These are phyloP conservation scores for Minunthozetes semirufus DNA, from an alignment of 2,888 invertebrate genomes.

Conservation along the genomic window DNA sequence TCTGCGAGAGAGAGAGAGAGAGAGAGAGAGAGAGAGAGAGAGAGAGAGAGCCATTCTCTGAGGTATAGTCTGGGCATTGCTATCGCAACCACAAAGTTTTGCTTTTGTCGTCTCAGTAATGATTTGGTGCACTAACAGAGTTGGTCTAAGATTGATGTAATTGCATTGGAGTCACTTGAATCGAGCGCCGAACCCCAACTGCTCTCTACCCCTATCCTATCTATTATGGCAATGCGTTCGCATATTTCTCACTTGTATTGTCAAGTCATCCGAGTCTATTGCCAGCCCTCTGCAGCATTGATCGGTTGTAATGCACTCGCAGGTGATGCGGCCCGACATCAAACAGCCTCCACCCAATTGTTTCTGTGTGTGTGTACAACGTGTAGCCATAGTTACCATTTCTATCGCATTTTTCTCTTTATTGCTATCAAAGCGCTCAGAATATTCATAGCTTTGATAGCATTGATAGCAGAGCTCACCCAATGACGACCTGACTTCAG, in stretches of 20 bases:
- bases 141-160: slow-evolving; percentile 26
- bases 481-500: slow-evolving; percentile 30
- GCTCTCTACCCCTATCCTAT: slow-evolving; percentile 3
- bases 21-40: slow-evolving; percentile 7
- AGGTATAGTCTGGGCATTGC: slow-evolving; percentile 1
- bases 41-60: neutral
- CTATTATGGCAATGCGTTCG: neutral
- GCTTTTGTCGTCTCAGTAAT: slow-evolving; percentile 21
- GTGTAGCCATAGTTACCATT: slow-evolving; percentile 6
- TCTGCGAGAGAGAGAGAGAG: slow-evolving; percentile 2
- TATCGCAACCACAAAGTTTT: slow-evolving; percentile 32
- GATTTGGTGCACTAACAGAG: slow-evolving; percentile 21
- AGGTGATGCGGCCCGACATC: slow-evolving; percentile 23
- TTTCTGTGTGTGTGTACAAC: slow-evolving; percentile 9
- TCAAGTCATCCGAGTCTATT: neutral
- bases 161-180: slow-evolving; percentile 17
- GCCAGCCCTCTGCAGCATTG: slow-evolving; percentile 29
- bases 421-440: slow-evolving; percentile 17
- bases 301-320: neutral
- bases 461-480: neutral
- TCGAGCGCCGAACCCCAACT: slow-evolving; percentile 1
- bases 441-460: slow-evolving; percentile 10
- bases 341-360: slow-evolving; percentile 30
- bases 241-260: neutral
- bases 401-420: slow-evolving; percentile 23